These are phyloP conservation scores for Kryphioiulus occultus DNA, from an alignment of 2,888 invertebrate genomes.

Conservation along the genomic window DNA sequence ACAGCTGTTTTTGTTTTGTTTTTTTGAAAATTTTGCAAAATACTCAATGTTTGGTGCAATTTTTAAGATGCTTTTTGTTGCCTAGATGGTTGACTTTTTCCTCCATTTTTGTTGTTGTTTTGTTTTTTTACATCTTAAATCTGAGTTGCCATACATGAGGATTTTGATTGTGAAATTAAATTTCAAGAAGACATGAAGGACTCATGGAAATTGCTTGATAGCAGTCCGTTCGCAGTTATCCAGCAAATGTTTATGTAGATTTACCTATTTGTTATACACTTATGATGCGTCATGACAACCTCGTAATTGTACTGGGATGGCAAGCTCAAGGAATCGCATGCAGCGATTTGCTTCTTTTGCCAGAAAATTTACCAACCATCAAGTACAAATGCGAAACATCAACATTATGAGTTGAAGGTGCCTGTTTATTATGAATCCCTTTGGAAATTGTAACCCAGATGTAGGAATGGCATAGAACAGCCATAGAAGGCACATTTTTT, in stretches of 20 bases:
- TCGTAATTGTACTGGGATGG: not conserved
- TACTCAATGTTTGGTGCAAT: not conserved
- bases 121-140: not conserved
- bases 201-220: not conserved
- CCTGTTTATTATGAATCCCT: not conserved
- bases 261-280: not conserved
- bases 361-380: not conserved
- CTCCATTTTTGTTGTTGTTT: not conserved
- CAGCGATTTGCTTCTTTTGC: not conserved
- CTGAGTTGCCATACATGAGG: not conserved
- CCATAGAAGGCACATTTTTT: not conserved
- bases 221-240: not conserved
- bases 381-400: not conserved
- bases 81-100: not conserved
- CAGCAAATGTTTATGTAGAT: not conserved
- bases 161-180: not conserved
- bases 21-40: not conserved
- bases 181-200: no score
- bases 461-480: not conserved
- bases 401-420: not conserved
- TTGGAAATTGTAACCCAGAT: not conserved
- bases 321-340: slow-evolving; percentile 3
- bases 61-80: not conserved
- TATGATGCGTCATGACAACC: not conserved
- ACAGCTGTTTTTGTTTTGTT: not conserved